Conservation (phyloP, 2,797 vertebrate genomes). For the Lepus oiostolus region DNA sequence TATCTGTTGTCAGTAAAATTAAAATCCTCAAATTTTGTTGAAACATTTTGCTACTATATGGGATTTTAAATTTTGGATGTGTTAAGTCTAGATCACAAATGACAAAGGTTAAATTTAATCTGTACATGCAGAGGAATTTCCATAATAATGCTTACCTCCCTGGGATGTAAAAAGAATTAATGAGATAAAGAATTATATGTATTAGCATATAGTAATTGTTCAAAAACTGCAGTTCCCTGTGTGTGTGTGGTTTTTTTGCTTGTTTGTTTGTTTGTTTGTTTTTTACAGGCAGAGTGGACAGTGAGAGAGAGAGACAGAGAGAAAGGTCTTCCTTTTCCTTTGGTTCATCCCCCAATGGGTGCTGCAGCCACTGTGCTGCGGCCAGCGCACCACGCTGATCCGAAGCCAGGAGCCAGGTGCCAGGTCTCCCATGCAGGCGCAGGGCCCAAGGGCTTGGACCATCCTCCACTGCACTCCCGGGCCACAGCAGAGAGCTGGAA, state of each 20-base stretch:
- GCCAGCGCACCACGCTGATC: too few relatives aligned
- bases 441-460: too few relatives aligned
- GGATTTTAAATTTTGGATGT: not conserved
- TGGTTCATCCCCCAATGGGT: too few relatives aligned
- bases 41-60: not conserved
- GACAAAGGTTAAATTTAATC: not conserved
- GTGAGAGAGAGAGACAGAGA: too few relatives aligned
- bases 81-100: not conserved
- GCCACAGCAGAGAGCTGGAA: too few relatives aligned
- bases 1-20: not conserved
- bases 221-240: not conserved
- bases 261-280: too few relatives aligned
- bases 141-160: not conserved
- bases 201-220: not conserved
- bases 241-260: not conserved
- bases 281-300: too few relatives aligned
- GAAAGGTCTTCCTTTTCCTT: too few relatives aligned
- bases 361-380: too few relatives aligned
- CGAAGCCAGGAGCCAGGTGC: too few relatives aligned
- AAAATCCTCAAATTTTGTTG: constrained; percentile 1
- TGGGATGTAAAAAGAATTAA: not conserved
- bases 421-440: too few relatives aligned
- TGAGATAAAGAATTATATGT: not conserved
- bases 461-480: too few relatives aligned
- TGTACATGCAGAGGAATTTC: not conserved